These are phyloP conservation scores for Paedocypris sp. DNA, from an alignment of 2,113 vertebrate genomes.

Conservation along the genomic window DNA sequence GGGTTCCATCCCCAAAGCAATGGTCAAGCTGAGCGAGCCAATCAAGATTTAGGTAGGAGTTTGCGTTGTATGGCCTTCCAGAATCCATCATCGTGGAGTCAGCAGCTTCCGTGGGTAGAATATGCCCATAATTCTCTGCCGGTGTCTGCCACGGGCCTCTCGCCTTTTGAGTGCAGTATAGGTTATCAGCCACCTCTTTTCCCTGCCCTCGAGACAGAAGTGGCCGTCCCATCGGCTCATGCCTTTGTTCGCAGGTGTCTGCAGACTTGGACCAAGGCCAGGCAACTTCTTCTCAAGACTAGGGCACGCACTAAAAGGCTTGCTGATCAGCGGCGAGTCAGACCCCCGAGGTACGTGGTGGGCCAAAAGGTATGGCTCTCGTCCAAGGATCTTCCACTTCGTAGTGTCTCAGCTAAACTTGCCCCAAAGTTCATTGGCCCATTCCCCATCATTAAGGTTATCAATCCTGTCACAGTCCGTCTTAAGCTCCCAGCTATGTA, in stretches of 20 bases:
- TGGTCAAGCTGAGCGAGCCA: background rate
- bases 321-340: no score
- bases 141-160: no score
- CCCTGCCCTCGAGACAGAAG: no score
- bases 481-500: no score
- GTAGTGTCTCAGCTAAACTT: background rate
- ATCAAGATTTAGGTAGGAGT: background rate
- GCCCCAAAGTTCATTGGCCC: background rate
- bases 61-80: background rate
- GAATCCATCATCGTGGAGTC: no score
- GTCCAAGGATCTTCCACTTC: background rate
- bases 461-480: no score
- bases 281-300: background rate
- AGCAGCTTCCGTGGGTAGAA: no score
- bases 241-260: background rate
- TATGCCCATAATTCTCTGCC: no score
- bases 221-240: background rate
- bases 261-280: background rate
- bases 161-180: no score
- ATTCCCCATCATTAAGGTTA: background rate
- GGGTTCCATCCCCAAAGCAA: background rate
- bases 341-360: no score
- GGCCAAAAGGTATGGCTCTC: background rate
- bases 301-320: no score
- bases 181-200: background rate